Conservation (phyloP, 2,888 invertebrate genomes). For the Dexiosoma caninum region DNA sequence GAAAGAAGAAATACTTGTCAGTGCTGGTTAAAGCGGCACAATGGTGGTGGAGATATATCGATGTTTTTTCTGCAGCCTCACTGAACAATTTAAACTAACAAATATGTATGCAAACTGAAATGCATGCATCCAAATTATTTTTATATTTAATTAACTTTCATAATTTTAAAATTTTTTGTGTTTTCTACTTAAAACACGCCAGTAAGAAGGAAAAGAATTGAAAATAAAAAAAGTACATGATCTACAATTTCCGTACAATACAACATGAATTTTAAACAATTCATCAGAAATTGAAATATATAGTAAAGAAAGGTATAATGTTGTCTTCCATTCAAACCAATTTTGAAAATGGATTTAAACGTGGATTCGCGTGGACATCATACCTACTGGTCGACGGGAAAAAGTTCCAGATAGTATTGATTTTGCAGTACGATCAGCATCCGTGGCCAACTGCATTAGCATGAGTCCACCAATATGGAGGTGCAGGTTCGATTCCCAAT, state of each 20-base stretch:
- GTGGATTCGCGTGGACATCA: too few relatives aligned
- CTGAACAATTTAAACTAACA: constrained; percentile 51
- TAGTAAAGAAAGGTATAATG: too few relatives aligned
- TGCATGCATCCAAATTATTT: constrained; percentile 59
- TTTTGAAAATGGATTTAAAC: too few relatives aligned
- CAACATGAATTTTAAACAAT: constrained; percentile 9
- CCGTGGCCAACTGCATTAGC: too few relatives aligned
- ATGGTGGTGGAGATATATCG: neutral
- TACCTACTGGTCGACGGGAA: too few relatives aligned
- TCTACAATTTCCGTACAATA: constrained; percentile 21
- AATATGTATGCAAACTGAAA: constrained; percentile 57
- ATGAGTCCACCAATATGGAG: too few relatives aligned
- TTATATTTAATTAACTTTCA: too few relatives aligned
- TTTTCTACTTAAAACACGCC: constrained; percentile 12
- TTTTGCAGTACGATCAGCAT: too few relatives aligned
- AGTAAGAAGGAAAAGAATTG: constrained; percentile 6
- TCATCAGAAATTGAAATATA: too few relatives aligned
- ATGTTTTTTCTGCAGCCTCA: constrained; percentile 22
- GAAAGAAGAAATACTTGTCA: neutral
- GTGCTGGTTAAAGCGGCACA: neutral
- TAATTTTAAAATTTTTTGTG: neutral
- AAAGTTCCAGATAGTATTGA: too few relatives aligned
- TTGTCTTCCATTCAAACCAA: too few relatives aligned
- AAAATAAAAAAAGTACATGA: constrained; percentile 29
- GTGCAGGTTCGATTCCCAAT: too few relatives aligned